Conservation (phyloP, 2,113 vertebrate species). For the Microcebus murinus region DNA sequence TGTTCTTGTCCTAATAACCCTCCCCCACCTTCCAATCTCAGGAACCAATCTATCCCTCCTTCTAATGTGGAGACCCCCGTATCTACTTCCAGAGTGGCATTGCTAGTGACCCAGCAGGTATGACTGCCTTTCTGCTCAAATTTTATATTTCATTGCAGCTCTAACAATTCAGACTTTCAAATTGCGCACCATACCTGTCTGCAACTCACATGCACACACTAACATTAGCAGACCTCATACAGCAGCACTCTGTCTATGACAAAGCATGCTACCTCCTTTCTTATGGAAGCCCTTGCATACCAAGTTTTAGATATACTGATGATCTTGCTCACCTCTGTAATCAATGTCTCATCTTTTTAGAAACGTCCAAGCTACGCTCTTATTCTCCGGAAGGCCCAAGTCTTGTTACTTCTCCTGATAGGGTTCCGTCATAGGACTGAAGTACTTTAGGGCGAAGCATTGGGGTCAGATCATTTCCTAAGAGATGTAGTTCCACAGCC, state of each 20-base stretch:
- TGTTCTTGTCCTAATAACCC: not conserved
- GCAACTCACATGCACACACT: not conserved
- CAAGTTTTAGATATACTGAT: not conserved
- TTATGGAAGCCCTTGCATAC: not conserved
- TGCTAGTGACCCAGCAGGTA: slow-evolving; percentile 68
- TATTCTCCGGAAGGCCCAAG: not conserved
- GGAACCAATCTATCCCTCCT: slow-evolving; percentile 56
- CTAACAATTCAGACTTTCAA: not conserved
- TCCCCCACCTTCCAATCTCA: not conserved
- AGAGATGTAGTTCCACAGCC: not conserved
- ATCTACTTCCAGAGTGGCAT: slow-evolving; percentile 42
- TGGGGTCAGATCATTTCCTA: not conserved
- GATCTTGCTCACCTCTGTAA: not conserved
- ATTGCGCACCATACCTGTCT: not conserved
- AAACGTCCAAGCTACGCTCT: not conserved
- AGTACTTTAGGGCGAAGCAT: not conserved
- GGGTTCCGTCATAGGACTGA: not conserved
- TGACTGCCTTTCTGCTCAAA: slow-evolving; percentile 55
- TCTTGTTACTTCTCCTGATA: not conserved
- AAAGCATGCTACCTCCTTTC: not conserved
- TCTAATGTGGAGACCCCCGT: slow-evolving; percentile 59
- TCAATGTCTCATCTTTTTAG: not conserved
- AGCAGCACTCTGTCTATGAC: not conserved
- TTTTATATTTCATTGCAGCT: slow-evolving; percentile 27
- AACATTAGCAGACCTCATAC: no score